Base-by-base conservation (phyloP, 2,797 vertebrate genomes). In the Gastrophryne carolinensis region DNA sequence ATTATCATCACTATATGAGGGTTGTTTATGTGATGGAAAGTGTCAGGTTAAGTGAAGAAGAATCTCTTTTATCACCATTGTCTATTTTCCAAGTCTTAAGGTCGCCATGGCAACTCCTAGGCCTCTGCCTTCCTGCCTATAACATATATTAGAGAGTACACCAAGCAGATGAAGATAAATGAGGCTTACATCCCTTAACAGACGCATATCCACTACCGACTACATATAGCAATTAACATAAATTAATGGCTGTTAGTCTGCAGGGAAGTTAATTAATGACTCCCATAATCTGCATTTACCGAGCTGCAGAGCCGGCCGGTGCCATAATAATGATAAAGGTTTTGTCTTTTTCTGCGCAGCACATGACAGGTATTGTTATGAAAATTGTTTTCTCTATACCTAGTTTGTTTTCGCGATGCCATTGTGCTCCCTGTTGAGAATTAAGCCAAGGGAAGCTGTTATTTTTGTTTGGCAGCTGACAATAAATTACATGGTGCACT, bases 81-180 rank as follows among this genome's bases (percentile, higher is more conserved):
- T 71, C 53, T 47, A n/a, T n/a, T 54, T 23, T 57, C 70, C 19
- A 32, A 47, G 44, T 64, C 66, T 77, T 23, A 9, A 21, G 17
- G 74, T 77, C 70, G 17, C 75, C 75, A 78, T 70, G 52, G 53
- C 41, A 52, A 78, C 75, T 58, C 23, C 23, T 60, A 65, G 61
- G 68, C 75, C 61, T 66, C 61, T 72, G 63, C 68, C 41, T 60
- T 44, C 27, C 60, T 72, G 50, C 61, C 41, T 52, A 32, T 35
- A 72, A 44, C 24, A 26, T 72, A 57, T 78, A 72, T 78, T 71
- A 66, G 62, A 65, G 68, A 39, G 23, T 60, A 66, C 60, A 57
- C 75, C 68, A 78, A 78, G 68, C 75, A 72, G 75, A 78, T 78
- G 63, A 78, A 78, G 75, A 78, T 78, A 78, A 78, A 78, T 78